Conservation (phyloP, 30 jellyfish, hydroid and myxozoan species). For the Hydractinia echinata region DNA sequence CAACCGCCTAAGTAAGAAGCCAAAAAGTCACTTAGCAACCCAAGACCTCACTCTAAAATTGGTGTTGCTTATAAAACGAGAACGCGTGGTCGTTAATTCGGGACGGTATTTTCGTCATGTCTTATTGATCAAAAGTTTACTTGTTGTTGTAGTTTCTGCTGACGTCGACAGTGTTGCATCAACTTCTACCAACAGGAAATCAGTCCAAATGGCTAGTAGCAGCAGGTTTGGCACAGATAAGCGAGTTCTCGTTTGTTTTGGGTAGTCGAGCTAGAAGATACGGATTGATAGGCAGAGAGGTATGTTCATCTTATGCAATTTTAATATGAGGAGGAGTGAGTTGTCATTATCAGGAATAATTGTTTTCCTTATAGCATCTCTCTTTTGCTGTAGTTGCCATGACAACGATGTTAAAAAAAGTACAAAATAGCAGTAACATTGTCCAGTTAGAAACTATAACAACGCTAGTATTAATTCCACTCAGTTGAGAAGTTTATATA, state of each 20-base stretch:
- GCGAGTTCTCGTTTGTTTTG: conserved; percentile 94
- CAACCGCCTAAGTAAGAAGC: no score
- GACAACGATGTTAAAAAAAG: no score
- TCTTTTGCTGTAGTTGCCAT: no score
- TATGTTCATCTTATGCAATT: not conserved
- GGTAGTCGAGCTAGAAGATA: conserved; percentile 97
- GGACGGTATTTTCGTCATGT: no score
- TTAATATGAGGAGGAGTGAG: no score
- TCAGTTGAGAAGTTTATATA: not conserved
- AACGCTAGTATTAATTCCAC: not conserved
- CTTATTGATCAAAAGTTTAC: not conserved
- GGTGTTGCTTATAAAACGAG: no score
- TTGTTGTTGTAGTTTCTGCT: conserved; percentile 59
- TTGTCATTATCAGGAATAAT: not conserved
- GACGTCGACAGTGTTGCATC: conserved; percentile 65
- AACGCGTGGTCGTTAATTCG: no score
- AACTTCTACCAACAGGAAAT: conserved; percentile 68
- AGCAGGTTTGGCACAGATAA: conserved; percentile 87
- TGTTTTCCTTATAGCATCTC: not conserved
- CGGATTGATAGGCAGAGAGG: conserved; percentile 96
- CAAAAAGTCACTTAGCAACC: no score
- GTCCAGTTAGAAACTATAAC: not conserved
- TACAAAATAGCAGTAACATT: no score
- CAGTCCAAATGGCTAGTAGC: conserved; percentile 95
- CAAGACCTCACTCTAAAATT: no score